Conservation (phyloP, 2,888 invertebrate species). For the Drosophila emarginata region DNA sequence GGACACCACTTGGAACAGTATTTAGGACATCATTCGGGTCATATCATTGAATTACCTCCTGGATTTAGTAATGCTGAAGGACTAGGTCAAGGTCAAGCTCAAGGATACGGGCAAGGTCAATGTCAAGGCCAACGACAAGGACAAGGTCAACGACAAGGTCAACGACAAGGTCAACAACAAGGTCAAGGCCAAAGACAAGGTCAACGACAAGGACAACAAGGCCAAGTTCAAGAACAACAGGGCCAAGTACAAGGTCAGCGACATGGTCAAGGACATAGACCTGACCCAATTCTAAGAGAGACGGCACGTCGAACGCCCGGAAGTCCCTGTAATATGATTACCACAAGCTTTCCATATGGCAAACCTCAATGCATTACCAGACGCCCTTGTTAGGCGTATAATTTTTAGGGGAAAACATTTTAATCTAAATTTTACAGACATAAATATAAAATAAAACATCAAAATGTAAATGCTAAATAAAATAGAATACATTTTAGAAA, state of each 20-base stretch:
- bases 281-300: neutral
- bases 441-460: neutral
- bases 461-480: too few relatives aligned
- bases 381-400: slow-evolving; percentile 16
- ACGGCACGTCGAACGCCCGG: neutral
- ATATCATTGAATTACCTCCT: neutral
- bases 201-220: neutral
- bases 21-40: slow-evolving; percentile 11
- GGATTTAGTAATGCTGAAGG: neutral
- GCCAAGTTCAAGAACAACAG: too few relatives aligned
- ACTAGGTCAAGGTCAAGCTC: too few relatives aligned
- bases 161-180: too few relatives aligned
- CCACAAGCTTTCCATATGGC: slow-evolving; percentile 25
- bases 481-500: too few relatives aligned
- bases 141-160: too few relatives aligned
- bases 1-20: slow-evolving; percentile 1
- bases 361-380: slow-evolving; percentile 6
- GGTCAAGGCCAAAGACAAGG: too few relatives aligned
- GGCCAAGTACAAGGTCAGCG: too few relatives aligned
- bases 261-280: too few relatives aligned
- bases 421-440: neutral
- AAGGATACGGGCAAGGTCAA: neutral
- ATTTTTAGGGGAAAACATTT: too few relatives aligned
- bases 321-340: slow-evolving; percentile 12
- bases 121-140: too few relatives aligned